Percentiles rank a stretch among this genome's conserved stretches.
phyloP scores from a whole-genome alignment of 2,797 vertebrate genomes.

The Otus scops region DNA sequence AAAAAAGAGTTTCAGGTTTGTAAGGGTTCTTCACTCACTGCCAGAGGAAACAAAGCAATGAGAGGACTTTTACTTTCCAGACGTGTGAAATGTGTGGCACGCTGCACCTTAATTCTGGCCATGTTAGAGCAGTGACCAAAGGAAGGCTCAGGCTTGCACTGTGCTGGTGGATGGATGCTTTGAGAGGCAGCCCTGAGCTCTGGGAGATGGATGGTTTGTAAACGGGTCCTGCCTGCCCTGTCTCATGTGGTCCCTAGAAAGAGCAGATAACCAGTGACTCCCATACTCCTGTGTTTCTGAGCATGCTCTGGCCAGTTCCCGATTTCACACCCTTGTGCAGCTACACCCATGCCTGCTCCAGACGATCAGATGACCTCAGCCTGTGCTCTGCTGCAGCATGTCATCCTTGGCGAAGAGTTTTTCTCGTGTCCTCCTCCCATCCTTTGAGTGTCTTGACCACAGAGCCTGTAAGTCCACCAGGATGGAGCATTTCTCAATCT shows the following conservation, averaged over 20 bases:
- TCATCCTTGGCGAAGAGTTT: not conserved
- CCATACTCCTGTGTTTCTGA: not conserved
- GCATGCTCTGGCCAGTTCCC: not conserved
- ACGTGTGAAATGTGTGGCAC: not conserved
- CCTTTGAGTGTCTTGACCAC: not conserved
- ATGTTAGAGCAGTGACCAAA: fast-evolving
- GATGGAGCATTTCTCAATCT: not conserved
- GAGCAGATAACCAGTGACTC: not conserved
- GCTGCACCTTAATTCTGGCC: not conserved
- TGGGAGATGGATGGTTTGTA: not conserved
- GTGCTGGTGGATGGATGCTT: not conserved
- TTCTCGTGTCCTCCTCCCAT: not conserved
- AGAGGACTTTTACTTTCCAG: not conserved
- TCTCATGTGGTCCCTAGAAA: fast-evolving
- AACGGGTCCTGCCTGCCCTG: not conserved
- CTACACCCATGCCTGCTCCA: not conserved
- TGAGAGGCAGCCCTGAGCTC: not conserved
- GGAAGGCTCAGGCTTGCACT: not conserved
- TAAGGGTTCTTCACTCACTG: not conserved
- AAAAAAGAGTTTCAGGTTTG: not conserved
- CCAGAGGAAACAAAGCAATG: not conserved
- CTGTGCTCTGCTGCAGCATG: not conserved
- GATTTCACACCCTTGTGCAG: not conserved
- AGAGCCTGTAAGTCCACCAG: not conserved
- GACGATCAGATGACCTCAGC: not conserved